phyloP scores from a whole-genome alignment of 2,797 vertebrate species.

The Eulemur rubriventer region DNA sequence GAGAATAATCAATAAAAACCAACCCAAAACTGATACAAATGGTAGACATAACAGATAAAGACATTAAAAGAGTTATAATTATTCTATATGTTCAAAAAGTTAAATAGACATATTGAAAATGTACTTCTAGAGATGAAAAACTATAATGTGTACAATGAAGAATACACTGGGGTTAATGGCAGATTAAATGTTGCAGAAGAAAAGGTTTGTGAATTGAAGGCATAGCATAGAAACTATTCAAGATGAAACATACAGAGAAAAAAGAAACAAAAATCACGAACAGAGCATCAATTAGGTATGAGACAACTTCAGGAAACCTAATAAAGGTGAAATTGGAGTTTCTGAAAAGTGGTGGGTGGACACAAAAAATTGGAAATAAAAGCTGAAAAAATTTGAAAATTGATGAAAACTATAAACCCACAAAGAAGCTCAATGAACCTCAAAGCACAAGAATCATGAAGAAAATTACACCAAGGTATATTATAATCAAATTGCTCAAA shows the following conservation, averaged over 20 bases:
- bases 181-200: slow-evolving; percentile 7
- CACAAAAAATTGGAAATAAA: slow-evolving; percentile 12
- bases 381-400: not conserved
- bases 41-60: not conserved
- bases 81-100: slow-evolving; percentile 39
- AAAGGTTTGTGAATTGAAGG: slow-evolving; percentile 16
- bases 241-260: slow-evolving; percentile 35
- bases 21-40: not conserved
- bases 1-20: not conserved
- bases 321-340: slow-evolving; percentile 4
- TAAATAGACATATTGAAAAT: slow-evolving; percentile 22
- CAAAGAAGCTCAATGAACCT: not conserved
- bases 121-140: slow-evolving; percentile 45
- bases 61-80: slow-evolving; percentile 18
- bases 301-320: not conserved
- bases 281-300: not conserved
- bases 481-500: slow-evolving; percentile 25
- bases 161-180: slow-evolving; percentile 16
- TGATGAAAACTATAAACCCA: slow-evolving; percentile 39
- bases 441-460: slow-evolving; percentile 8
- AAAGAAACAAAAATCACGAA: slow-evolving; percentile 35
- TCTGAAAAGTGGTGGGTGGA: not conserved
- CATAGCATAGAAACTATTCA: slow-evolving; percentile 19
- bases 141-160: slow-evolving; percentile 7
- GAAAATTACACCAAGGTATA: not conserved